Conservation (phyloP, 2,888 invertebrate species). For the Meiosimyza platycephala region DNA sequence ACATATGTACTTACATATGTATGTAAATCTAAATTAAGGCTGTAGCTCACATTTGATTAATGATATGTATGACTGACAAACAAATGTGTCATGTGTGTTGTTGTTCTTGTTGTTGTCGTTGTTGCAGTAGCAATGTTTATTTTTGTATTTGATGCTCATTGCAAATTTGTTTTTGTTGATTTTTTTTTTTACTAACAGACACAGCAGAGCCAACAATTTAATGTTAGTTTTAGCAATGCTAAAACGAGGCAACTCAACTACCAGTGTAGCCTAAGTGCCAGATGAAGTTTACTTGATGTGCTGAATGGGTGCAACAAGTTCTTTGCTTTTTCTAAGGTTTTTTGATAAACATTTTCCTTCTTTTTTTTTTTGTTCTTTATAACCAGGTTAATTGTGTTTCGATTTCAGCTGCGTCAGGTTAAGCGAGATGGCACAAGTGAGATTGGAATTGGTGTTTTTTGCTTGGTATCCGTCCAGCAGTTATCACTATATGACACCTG, state of each 20-base stretch:
- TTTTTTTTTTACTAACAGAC: background rate
- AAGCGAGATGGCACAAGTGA: conserved; percentile 13
- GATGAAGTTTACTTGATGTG: conserved; percentile 27
- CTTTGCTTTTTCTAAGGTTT: background rate
- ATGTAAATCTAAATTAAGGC: conserved; percentile 36
- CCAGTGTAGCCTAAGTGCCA: conserved; percentile 6
- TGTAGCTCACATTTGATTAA: conserved; percentile 23
- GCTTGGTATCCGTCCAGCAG: conserved; percentile 31
- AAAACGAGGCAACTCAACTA: background rate
- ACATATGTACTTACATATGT: too few species aligned
- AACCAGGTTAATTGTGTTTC: conserved; percentile 50
- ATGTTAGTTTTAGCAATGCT: background rate
- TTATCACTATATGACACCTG: conserved; percentile 31
- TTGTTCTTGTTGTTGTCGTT: conserved; percentile 18
- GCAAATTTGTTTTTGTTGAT: background rate
- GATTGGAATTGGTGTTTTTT: conserved; percentile 7
- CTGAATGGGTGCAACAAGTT: conserved; percentile 26
- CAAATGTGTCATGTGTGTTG: conserved; percentile 22
- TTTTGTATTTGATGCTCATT: conserved; percentile 15
- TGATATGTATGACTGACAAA: conserved; percentile 4
- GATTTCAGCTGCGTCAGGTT: conserved; percentile 40
- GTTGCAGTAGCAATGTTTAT: conserved; percentile 14
- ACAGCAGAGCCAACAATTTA: background rate
- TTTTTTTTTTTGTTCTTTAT: conserved; percentile 27
- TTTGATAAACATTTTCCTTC: background rate